Evolutionary conservation across 1,140 invertebrate genomes (phyloP), one percentile per base, ranked within the genome.

Genomic region (Drosophila ohnishii): DNA sequence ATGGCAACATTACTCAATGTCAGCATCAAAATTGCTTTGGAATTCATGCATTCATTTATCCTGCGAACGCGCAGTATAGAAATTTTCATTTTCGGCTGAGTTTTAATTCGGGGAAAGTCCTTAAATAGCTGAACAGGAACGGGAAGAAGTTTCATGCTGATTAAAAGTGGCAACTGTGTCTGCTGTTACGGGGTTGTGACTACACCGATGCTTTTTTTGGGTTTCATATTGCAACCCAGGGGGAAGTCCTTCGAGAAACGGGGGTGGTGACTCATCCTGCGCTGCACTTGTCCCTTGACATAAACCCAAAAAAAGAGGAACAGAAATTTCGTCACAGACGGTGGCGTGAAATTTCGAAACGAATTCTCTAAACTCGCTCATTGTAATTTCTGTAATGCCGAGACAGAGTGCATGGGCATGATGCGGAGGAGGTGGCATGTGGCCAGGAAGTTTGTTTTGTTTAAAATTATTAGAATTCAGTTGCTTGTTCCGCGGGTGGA

Each of bases 331-430:
- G 83, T 90, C 82, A 89, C 90, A 91, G 90, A 91, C 84, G 82
- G 85, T 90, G 79, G 83, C 90, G 83, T 91, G 90, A 91, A 91
- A 91, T 91, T 91, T 91, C 89, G 90, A 69, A 91, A 91, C 90
- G 90, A 91, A 91, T 90, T 87, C 69, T 86, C 74, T 76, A 74
- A 88, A 88, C 74, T 81, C 73, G 50, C 72, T 82, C 74, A 80
- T 89, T 89, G 84, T 89, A 85, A 88, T 88, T 89, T 89, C 69
- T 89, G 39, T 81, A 84, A 85, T 89, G 75, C 60, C 35, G 9
- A 37, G 72, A 56, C 70, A 62, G 19, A 35, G 51, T 63, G 77
- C 64, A 80, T 80, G 77, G 62, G 61, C 61, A 85, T 78, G 28
- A 37, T 14, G 35, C 34, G n/a, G 30, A 32, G 30, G 30, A 53